phyloP scores from a whole-genome alignment of 2,113 vertebrate species.

The Upupa epops region DNA sequence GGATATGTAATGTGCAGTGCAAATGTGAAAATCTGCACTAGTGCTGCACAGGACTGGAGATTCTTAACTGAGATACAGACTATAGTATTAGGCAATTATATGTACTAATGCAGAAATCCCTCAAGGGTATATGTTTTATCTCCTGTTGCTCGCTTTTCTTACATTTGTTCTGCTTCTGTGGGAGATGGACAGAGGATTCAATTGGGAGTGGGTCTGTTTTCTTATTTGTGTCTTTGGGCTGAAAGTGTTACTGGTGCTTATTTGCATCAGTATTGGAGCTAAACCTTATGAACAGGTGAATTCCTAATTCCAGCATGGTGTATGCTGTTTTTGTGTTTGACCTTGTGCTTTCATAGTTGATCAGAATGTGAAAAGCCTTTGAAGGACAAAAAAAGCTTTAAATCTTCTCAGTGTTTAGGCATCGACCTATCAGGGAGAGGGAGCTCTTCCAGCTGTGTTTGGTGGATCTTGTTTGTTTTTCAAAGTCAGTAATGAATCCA shows the following conservation, averaged over 20 bases:
- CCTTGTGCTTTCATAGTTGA: neutral
- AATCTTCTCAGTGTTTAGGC: neutral
- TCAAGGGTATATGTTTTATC: neutral
- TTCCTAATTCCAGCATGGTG: neutral
- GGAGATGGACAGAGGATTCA: neutral
- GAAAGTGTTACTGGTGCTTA: neutral
- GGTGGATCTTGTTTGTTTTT: neutral
- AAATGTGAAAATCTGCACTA: neutral
- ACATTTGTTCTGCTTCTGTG: neutral
- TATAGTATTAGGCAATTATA: neutral
- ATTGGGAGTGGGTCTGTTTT: neutral
- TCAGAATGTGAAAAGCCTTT: neutral
- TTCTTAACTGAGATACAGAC: neutral
- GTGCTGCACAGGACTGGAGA: neutral
- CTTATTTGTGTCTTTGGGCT: neutral
- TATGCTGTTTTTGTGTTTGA: neutral
- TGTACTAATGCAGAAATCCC: neutral
- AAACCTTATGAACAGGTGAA: neutral
- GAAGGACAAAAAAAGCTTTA: neutral
- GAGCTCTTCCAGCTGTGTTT: neutral
- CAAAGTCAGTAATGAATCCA: neutral
- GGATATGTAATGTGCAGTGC: neutral
- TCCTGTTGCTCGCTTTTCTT: neutral
- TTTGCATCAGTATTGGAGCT: neutral
- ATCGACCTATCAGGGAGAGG: accelerated